These are phyloP conservation scores for Acanthosepion esculentum DNA, from an alignment of 2,888 invertebrate species.

Conservation along the genomic window DNA sequence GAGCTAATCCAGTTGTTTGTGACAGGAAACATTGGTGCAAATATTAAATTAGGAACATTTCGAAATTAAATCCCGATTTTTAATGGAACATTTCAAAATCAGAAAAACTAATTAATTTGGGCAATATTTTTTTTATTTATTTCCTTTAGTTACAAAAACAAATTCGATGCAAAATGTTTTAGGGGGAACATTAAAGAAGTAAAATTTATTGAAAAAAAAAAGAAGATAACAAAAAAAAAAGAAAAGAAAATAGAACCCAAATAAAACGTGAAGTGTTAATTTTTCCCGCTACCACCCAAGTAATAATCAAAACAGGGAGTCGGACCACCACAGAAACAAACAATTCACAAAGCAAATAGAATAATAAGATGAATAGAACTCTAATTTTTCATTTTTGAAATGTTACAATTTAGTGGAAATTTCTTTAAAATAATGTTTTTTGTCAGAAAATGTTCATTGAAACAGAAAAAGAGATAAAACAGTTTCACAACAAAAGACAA, in stretches of 20 bases:
- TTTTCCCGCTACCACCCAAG: neutral
- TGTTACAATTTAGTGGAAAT: neutral
- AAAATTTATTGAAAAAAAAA: neutral
- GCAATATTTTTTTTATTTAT: neutral
- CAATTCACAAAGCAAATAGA: too few species aligned
- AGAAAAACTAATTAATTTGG: neutral
- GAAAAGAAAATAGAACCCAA: neutral
- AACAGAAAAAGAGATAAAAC: too few species aligned
- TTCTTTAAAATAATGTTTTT: neutral
- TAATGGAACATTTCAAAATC: neutral
- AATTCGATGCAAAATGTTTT: neutral
- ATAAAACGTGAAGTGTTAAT: neutral
- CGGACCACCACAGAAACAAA: neutral
- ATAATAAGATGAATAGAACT: neutral
- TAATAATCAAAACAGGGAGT: neutral
- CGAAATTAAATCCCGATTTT: neutral
- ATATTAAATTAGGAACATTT: constrained; percentile 1
- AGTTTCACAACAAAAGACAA: too few species aligned
- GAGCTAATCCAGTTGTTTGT: neutral
- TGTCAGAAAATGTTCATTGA: too few species aligned
- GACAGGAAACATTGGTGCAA: neutral
- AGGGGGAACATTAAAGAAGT: neutral
- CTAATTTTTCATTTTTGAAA: neutral
- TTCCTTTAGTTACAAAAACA: neutral
- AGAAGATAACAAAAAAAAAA: too few species aligned